phyloP scores from a whole-genome alignment of 1,140 invertebrate genomes.

The Drosophila insularis region DNA sequence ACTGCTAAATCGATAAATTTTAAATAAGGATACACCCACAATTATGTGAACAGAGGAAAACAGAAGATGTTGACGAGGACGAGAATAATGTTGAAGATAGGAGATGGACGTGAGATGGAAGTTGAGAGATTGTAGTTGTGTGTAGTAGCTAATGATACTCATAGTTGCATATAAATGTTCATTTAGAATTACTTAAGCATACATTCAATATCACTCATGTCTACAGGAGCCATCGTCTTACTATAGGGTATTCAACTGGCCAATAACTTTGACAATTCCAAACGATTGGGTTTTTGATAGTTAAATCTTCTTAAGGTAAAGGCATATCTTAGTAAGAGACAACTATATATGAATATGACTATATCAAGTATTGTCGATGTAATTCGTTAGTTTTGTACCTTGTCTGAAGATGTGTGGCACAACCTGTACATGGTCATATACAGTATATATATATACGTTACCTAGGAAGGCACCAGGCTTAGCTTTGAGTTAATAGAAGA shows the following conservation, averaged over 20 bases:
- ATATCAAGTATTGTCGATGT: background rate
- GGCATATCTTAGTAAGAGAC: too few species aligned
- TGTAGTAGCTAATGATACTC: conserved; percentile 26
- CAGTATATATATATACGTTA: background rate
- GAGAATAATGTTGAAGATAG: background rate
- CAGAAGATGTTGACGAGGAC: conserved; percentile 31
- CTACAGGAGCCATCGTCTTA: background rate
- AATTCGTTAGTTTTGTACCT: background rate
- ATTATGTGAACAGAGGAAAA: background rate
- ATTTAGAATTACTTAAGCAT: conserved; percentile 9
- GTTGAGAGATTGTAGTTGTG: conserved; percentile 22
- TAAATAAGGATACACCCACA: conserved; percentile 18
- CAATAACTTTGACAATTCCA: background rate
- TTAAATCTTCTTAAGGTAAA: too few species aligned
- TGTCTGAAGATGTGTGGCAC: background rate
- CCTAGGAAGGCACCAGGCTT: background rate
- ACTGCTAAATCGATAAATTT: conserved; percentile 28
- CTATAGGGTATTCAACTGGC: background rate
- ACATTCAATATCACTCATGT: conserved; percentile 24
- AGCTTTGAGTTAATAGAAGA: background rate
- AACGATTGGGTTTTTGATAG: background rate
- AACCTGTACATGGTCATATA: background rate
- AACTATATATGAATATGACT: background rate
- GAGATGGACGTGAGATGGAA: conserved; percentile 21
- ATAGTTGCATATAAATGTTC: conserved; percentile 11